Evolutionary conservation across 2,113 vertebrate species (phyloP), one percentile per base, ranked within the genome.

Genomic region (Bostrychus sinensis): DNA sequence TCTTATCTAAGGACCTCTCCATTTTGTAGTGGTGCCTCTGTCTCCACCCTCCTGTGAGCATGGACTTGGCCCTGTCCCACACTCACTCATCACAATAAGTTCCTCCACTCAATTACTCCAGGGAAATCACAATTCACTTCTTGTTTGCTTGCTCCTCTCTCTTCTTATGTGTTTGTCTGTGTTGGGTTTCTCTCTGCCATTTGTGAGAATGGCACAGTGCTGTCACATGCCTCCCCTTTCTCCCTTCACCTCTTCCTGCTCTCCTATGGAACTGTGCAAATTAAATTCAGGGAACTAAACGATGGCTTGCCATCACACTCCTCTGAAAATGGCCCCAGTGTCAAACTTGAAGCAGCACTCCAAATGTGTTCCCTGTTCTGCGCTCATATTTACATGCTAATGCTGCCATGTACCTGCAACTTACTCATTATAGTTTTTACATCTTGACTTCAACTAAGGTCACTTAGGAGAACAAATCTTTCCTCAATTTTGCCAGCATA

Each of bases 221-320:
- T 62, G 86, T 68, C 80, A 87, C 83, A 84, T 90, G 70, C 79
- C 72, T 82, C 75, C 62, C 56, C 74, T 74, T 70, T 78, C 77
- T 72, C 63, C 37, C 51, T 37, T 57, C 41, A 36, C 66, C 61
- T 68, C 56, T 3, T 70, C 75, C 45, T 57, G 56, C 63, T 39
- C 62, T 65, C 65, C 45, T 42, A 48, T 26, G 65, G 61, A 60
- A 65, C 73, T 59, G 70, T 82, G 82, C 66, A 80, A 86, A 89
- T 84, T 86, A 66, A 88, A 78, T 85, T 81, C 50, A 16, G 65
- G 74, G 72, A 87, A 63, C 43, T 58, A 37, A 64, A 41, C 72
- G 51, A 51, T 3, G 20, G 54, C 55, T 65, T 50, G 34, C 23
- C 53, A 30, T 85, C 70, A 57, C 83, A 79, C 64, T 43, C 22